Evolutionary conservation across 2,888 invertebrate genomes (phyloP).

Genomic region (Protonemura montana): DNA sequence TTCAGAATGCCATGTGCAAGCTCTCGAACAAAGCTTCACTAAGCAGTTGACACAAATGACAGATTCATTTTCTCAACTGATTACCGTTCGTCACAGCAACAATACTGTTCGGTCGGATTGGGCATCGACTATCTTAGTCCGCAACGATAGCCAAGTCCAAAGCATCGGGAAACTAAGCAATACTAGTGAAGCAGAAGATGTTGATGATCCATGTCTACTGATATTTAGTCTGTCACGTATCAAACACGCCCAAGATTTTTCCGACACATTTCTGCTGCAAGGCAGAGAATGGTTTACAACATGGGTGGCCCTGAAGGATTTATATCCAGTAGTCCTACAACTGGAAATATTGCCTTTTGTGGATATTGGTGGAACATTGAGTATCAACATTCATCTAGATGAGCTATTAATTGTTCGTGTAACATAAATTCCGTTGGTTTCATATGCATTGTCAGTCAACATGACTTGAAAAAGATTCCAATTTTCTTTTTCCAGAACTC

Average conservation of each 20-base stretch:
- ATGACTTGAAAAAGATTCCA: not conserved
- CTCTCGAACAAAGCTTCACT: slow-evolving; percentile 52
- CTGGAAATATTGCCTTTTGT: slow-evolving; percentile 60
- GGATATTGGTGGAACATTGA: slow-evolving; percentile 62
- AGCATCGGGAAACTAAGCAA: slow-evolving; percentile 42
- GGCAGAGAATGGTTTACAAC: slow-evolving; percentile 61
- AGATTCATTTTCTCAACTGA: slow-evolving; percentile 43
- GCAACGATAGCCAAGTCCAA: slow-evolving; percentile 44
- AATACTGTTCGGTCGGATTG: slow-evolving; percentile 48
- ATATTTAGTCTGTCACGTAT: slow-evolving; percentile 59
- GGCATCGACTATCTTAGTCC: slow-evolving; percentile 50
- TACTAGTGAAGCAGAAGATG: slow-evolving; percentile 48
- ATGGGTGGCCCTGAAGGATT: slow-evolving; percentile 59
- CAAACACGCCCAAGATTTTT: slow-evolving; percentile 60
- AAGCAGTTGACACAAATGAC: slow-evolving; percentile 52
- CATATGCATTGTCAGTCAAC: not conserved
- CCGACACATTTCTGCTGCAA: slow-evolving; percentile 60
- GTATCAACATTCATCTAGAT: slow-evolving; percentile 57
- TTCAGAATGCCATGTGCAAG: slow-evolving; percentile 52
- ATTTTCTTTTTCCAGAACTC: slow-evolving; percentile 52
- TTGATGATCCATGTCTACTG: slow-evolving; percentile 56
- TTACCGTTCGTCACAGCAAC: slow-evolving; percentile 50
- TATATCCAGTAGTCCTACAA: slow-evolving; percentile 57
- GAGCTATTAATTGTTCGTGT: slow-evolving; percentile 58
- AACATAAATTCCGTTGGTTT: no score